Evolutionary conservation across 2,888 invertebrate genomes (phyloP).

Genomic region (Caradrina clavipalpis): DNA sequence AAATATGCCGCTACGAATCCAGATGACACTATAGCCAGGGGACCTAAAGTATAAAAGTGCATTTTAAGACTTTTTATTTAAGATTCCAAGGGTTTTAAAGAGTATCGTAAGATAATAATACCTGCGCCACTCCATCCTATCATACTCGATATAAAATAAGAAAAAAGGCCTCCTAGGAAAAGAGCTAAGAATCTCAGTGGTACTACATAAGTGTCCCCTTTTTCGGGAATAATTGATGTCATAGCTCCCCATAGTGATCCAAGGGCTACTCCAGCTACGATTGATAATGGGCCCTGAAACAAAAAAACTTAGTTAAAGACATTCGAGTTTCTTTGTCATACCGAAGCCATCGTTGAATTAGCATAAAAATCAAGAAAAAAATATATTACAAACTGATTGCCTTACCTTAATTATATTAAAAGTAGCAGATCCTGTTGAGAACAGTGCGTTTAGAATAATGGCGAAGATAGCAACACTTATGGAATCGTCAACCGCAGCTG

Average conservation of each 20-base stretch:
- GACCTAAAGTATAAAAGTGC: conserved; percentile 80
- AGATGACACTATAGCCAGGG: conserved; percentile 93
- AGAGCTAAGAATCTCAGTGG: conserved; percentile 93
- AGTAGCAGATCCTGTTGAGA: conserved; percentile 92
- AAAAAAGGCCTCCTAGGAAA: conserved; percentile 93
- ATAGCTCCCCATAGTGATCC: conserved; percentile 94
- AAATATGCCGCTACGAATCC: conserved; percentile 93
- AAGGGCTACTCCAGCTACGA: conserved; percentile 93
- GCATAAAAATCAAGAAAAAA: background rate
- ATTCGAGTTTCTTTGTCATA: background rate
- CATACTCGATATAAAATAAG: conserved; percentile 94
- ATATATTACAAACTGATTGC: background rate
- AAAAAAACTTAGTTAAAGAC: background rate
- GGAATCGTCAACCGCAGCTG: conserved; percentile 97
- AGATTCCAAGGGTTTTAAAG: background rate
- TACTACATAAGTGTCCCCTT: conserved; percentile 92
- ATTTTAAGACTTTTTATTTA: too few relatives aligned
- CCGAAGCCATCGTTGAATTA: background rate
- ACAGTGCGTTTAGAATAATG: conserved; percentile 95
- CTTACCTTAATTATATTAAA: conserved; percentile 92
- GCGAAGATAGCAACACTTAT: conserved; percentile 97
- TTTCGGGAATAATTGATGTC: conserved; percentile 93
- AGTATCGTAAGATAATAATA: conserved; percentile 54
- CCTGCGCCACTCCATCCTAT: conserved; percentile 92
- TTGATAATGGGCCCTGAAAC: conserved; percentile 92